Conservation (phyloP, 1,140 invertebrate genomes). For the Drosophila rhopaloa region DNA sequence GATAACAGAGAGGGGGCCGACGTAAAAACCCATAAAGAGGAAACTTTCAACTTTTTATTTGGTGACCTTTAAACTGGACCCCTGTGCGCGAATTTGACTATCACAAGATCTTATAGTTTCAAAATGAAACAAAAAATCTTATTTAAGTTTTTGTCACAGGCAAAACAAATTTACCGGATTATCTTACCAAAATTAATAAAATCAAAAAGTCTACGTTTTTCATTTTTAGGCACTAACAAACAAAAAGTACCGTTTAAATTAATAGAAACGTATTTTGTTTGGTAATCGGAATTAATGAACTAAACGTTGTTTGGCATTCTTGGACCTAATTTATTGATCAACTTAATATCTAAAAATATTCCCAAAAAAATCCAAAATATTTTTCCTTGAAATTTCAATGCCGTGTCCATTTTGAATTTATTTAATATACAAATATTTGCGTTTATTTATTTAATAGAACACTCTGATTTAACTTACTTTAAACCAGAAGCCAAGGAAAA, state of each 20-base stretch:
- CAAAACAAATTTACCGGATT: no score
- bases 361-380: not conserved
- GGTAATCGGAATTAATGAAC: not conserved
- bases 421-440: not conserved
- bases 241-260: no score
- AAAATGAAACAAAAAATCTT: not conserved
- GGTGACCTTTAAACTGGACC: slow-evolving; percentile 4
- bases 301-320: slow-evolving; percentile 1
- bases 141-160: no score
- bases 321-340: slow-evolving; percentile 21
- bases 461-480: not conserved
- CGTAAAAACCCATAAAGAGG: slow-evolving; percentile 18
- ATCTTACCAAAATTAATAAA: no score
- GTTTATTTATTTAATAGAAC: no score
- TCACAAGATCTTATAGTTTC: not conserved
- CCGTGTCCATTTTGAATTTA: no score
- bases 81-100: not conserved
- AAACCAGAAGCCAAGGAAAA: no score
- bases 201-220: no score
- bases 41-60: slow-evolving; percentile 24
- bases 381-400: not conserved
- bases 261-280: not conserved
- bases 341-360: slow-evolving; percentile 28
- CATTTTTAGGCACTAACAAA: not conserved
- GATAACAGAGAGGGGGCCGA: slow-evolving; percentile 7